Evolutionary conservation across 2,113 vertebrate genomes (phyloP).

Genomic region (Rhabdornis inornatus): DNA sequence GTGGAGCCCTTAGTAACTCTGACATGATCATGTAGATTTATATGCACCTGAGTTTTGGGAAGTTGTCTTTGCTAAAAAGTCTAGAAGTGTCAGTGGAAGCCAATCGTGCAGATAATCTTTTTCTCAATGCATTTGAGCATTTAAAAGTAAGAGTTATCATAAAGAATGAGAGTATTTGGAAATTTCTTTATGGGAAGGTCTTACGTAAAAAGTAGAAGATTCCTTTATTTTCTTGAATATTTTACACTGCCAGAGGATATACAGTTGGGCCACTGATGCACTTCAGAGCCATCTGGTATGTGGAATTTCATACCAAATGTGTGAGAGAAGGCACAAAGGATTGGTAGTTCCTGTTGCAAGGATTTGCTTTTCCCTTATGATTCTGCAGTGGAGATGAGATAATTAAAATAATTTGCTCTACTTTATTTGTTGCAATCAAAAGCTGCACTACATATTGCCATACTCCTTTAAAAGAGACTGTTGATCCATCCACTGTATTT

Average conservation of each 20-base stretch:
- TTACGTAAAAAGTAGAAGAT: not conserved
- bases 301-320: not conserved
- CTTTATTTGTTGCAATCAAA: not conserved
- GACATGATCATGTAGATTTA: accelerated
- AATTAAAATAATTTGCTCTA: not conserved
- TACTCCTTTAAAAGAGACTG: not conserved
- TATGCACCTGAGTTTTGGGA: not conserved
- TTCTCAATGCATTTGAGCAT: not conserved
- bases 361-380: not conserved
- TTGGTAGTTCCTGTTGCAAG: not conserved
- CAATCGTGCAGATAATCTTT: accelerated
- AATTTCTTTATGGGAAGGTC: not conserved
- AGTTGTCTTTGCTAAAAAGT: not conserved
- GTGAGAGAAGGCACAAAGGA: not conserved
- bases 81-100: not conserved
- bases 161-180: not conserved
- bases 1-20: not conserved
- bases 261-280: not conserved
- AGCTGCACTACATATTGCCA: not conserved
- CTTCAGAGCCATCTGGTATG: not conserved
- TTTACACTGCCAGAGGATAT: not conserved
- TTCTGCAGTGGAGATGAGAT: not conserved
- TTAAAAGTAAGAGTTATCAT: not conserved
- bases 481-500: not conserved
- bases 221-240: not conserved